Percentiles rank a stretch among this genome's conserved stretches.
These are phyloP conservation scores for Chlorops oryzae DNA, from an alignment of 1,140 invertebrate species.

Conservation along the genomic window DNA sequence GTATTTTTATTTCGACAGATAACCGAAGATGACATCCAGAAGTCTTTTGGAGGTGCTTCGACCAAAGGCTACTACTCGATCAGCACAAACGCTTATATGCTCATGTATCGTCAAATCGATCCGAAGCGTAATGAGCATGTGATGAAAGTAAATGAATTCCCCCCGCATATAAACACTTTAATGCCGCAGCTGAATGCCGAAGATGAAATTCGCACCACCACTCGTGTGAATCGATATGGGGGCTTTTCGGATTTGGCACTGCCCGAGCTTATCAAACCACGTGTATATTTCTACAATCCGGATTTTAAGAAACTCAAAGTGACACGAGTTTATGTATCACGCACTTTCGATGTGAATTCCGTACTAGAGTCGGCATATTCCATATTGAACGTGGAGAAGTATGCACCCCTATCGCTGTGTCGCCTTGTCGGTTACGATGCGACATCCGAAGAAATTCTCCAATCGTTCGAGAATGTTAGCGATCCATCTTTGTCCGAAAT, in stretches of 20 bases:
- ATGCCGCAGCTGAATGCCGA: conserved; percentile 63
- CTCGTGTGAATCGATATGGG: conserved; percentile 49
- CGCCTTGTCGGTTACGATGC: conserved; percentile 70
- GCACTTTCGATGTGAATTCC: conserved; percentile 54
- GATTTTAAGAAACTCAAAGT: conserved; percentile 51
- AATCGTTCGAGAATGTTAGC: conserved; percentile 61
- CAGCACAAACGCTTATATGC: conserved; percentile 89
- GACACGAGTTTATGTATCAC: conserved; percentile 54
- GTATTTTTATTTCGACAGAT: conserved; percentile 54
- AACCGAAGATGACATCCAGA: conserved; percentile 74
- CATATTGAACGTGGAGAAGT: conserved; percentile 55
- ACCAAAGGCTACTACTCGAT: conserved; percentile 67
- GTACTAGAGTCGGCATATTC: conserved; percentile 57
- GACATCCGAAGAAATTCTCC: conserved; percentile 60
- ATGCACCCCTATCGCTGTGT: conserved; percentile 60
- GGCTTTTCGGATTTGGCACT: conserved; percentile 32
- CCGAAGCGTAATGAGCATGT: conserved; percentile 61
- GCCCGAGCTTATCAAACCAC: conserved; percentile 58
- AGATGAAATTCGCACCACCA: conserved; percentile 57
- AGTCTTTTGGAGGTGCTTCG: conserved; percentile 75
- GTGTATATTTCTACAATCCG: conserved; percentile 62
- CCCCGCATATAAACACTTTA: conserved; percentile 64
- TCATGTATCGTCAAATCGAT: conserved; percentile 85
- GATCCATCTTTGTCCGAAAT: conserved; percentile 49
- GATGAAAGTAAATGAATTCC: conserved; percentile 65